Evolutionary conservation across 1,140 invertebrate species (phyloP), one percentile per base, ranked within the genome.

Genomic region (Apis dorsata): DNA sequence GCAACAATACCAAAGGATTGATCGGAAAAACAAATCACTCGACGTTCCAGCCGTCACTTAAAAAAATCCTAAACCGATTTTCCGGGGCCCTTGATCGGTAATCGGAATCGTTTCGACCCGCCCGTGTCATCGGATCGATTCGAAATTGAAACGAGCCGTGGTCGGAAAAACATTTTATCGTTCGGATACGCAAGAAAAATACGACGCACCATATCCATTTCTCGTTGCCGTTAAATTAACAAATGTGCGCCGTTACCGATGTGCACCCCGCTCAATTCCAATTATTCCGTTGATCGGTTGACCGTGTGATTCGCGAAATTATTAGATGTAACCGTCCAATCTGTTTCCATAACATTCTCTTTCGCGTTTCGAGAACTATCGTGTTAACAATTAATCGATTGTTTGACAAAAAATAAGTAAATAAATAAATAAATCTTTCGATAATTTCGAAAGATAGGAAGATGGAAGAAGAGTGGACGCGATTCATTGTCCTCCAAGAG

Each of bases 141-240:
- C 44, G 44, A 17, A 44, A 34, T n/a, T 7, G 75, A 55, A 68
- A 44, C 28, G 49, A 34, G 68, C 9, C 51, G 44, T 1, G 3
- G 34, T 17, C 3, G 63, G 28, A 55, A 66, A 77, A 66, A 59
- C 34, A 53, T 69, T 59, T 44, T 21, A 11, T 24, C 62, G 12
- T 12, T 9, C 21, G 1, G 15, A 79, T 69, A 79, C 57, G n/a
- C 21, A 79, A 69, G 15, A 34, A 79, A 69, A 79, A 79, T 49
- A 57, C 60, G 9, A 70, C 84, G 51, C 28, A 21, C 2, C 3
- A 13, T 19, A 28, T 4, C 34, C 24, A 28, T 62, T 57, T 24
- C 69, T 49, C 63, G 74, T 59, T 76, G 60, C 75, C 69, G 84
- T 75, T 85, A 77, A 89, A 89, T 88, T 80, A 86, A 84, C 76